Evolutionary conservation across 2,113 vertebrate species (phyloP), one percentile per base, ranked within the genome.

Genomic region (Fregata magnificens): DNA sequence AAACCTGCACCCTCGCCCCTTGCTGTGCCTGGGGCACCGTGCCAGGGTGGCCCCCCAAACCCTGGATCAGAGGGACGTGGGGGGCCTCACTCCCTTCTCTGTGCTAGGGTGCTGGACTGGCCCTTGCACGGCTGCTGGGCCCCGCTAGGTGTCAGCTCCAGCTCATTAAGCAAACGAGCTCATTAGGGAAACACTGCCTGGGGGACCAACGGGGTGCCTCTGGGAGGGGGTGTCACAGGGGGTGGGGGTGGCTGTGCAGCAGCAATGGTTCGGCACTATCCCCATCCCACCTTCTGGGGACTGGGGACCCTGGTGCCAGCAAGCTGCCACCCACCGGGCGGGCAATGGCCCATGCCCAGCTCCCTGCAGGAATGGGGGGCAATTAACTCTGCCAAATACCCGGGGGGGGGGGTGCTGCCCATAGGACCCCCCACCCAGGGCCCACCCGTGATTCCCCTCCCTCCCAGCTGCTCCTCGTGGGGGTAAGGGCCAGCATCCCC

Each of bases 91-190:
- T 11, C 20, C 16, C 11, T 36, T 10, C 9, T 47, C 44, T 10
- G 31, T 62, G 50, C 42, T 31, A 22, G 65, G 45, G n/a, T 2
- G 6, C 70, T 9, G 18, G 36, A 58, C 3, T 0, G 40, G 44
- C 29, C 63, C 59, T 55, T 90, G 94, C 90, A 95, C 63, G 55
- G 70, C 82, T 58, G 49, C 63, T 4, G 20, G 10, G 67, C 32
- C 45, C 88, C 86, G 0, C 93, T 96, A 96, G 96, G 26, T 89
- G 94, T 96, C 95, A 96, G 55, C 73, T 89, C 44, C 31, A 34
- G 52, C 77, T 91, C 84, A 5, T 93, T 76, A 67, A 89, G 53
- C 22, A 13, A 74, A 82, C 0, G 4, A 34, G 20, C n/a, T 71
- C 18, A 24, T 74, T 74, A 31, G 52, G 22, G 49, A 70, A 73